A percentile compares a stretch with the other conserved stretches of the same genome.
phyloP scores from a whole-genome alignment of 1,140 invertebrate genomes.

The Homarus americanus region DNA sequence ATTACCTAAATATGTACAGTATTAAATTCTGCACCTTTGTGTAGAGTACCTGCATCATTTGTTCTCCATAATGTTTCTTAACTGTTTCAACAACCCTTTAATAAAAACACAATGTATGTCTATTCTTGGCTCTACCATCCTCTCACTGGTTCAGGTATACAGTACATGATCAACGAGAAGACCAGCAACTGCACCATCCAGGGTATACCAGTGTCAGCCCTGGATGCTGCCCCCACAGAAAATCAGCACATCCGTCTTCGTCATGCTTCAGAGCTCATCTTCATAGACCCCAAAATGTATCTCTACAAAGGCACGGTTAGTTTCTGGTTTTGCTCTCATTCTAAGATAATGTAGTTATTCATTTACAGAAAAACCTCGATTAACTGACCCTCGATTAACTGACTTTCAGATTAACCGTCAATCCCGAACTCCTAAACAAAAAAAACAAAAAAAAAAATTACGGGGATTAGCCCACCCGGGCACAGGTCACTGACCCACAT shows the following conservation, averaged over 20 bases:
- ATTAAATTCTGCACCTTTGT: too few relatives aligned
- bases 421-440: too few relatives aligned
- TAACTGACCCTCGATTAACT: too few relatives aligned
- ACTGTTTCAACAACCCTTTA: background rate
- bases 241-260: constrained; percentile 75
- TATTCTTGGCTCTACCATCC: background rate
- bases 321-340: background rate
- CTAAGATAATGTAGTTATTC: too few relatives aligned
- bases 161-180: constrained; percentile 76
- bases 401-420: too few relatives aligned
- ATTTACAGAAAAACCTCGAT: too few relatives aligned
- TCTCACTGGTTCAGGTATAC: constrained; percentile 66
- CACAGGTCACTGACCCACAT: too few relatives aligned
- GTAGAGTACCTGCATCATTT: too few relatives aligned
- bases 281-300: constrained; percentile 74
- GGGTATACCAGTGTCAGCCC: constrained; percentile 74
- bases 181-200: constrained; percentile 75
- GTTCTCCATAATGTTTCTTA: background rate
- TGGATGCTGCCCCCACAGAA: constrained; percentile 74
- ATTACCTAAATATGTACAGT: too few relatives aligned
- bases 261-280: constrained; percentile 76
- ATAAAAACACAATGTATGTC: background rate
- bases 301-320: constrained; percentile 75
- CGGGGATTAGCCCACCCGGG: too few relatives aligned
- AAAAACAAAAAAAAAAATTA: too few relatives aligned